Conservation (phyloP, 2,797 vertebrate genomes). For the Serranus cabrilla region DNA sequence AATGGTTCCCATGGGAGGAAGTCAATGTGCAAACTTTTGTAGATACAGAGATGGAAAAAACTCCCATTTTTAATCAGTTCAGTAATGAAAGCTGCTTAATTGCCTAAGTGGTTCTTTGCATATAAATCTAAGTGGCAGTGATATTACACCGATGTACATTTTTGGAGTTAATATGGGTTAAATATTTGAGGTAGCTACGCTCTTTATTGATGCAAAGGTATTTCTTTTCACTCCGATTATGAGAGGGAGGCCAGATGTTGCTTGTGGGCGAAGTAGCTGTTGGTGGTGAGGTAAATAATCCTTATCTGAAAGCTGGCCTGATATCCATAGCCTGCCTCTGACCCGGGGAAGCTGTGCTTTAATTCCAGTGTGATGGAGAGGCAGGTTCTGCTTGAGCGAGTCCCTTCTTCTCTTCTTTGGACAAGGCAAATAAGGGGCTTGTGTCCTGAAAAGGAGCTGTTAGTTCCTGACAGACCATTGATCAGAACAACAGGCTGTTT, state of each 20-base stretch:
- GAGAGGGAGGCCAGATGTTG: constrained; percentile 17
- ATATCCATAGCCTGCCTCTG: constrained; percentile 43
- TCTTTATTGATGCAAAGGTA: constrained; percentile 1
- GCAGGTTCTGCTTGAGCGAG: constrained; percentile 55
- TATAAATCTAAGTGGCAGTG: constrained; percentile 3
- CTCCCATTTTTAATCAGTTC: constrained; percentile 6
- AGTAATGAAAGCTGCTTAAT: constrained; percentile 5
- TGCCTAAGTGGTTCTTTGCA: constrained; percentile 18
- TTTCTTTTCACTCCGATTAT: constrained; percentile 18
- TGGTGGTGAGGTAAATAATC: constrained; percentile 50
- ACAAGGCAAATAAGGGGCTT: constrained; percentile 75
- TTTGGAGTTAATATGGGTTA: not conserved
- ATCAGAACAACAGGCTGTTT: constrained; percentile 69
- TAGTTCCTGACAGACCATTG: constrained; percentile 70
- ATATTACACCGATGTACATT: not conserved
- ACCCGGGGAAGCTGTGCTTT: constrained; percentile 56
- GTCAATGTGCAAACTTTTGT: constrained; percentile 26
- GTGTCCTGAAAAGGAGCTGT: constrained; percentile 68
- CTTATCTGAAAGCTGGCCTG: constrained; percentile 34
- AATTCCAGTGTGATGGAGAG: constrained; percentile 65
- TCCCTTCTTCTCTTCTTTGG: constrained; percentile 54
- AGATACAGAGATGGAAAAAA: constrained; percentile 20
- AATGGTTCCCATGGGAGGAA: constrained; percentile 33
- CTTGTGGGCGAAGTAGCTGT: constrained; percentile 30
- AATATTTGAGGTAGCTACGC: constrained; percentile 9